A percentile compares a stretch with the other conserved stretches of the same genome.
These are phyloP conservation scores for Bombus ignitus DNA, from an alignment of 1,140 invertebrate species.

Conservation along the genomic window DNA sequence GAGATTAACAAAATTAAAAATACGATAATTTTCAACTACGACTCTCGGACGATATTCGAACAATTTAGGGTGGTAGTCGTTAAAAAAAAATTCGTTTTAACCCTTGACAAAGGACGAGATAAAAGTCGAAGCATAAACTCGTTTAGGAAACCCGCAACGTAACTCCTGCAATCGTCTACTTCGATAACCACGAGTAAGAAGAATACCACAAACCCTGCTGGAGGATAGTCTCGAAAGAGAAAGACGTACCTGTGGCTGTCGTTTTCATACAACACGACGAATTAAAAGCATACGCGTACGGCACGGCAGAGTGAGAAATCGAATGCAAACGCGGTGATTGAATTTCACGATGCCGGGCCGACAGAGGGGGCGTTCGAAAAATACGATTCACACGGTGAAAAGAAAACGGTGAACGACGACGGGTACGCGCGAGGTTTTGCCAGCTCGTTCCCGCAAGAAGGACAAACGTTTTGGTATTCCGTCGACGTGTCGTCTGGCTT, in stretches of 20 bases:
- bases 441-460: conserved; percentile 56
- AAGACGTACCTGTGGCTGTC: not conserved
- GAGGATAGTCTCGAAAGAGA: not conserved
- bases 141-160: too few relatives aligned
- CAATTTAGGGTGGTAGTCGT: too few relatives aligned
- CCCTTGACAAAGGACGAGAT: too few relatives aligned
- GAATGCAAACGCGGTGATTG: conserved; percentile 14
- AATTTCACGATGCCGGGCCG: conserved; percentile 19
- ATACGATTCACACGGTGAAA: conserved; percentile 55
- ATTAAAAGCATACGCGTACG: conserved; percentile 9
- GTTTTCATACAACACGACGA: not conserved
- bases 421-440: conserved; percentile 1
- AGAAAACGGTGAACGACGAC: conserved; percentile 51
- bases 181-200: too few relatives aligned
- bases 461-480: conserved; percentile 71
- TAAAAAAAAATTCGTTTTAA: too few relatives aligned
- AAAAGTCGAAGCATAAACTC: too few relatives aligned
- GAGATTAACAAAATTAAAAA: too few relatives aligned
- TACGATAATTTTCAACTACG: too few relatives aligned
- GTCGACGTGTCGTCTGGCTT: conserved; percentile 65
- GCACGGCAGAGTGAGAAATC: not conserved
- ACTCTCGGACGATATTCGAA: too few relatives aligned
- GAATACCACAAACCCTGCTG: too few relatives aligned
- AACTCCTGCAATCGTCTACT: too few relatives aligned
- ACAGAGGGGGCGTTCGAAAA: conserved; percentile 29